These are phyloP conservation scores for Bombus difficillimus DNA, from an alignment of 1,140 invertebrate species.

Conservation along the genomic window DNA sequence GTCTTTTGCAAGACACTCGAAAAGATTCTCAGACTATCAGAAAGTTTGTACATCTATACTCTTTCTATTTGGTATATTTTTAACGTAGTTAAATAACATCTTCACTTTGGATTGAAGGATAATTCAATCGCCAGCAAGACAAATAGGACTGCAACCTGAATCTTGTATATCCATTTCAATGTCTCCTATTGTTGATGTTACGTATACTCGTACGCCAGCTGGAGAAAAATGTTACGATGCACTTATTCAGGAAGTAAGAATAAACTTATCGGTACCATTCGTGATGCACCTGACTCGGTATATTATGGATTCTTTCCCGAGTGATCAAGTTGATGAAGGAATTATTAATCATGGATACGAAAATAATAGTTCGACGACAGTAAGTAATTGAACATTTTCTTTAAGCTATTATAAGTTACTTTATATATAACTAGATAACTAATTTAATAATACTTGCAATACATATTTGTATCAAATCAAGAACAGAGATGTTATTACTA, in stretches of 20 bases:
- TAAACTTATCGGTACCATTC: conserved; percentile 90
- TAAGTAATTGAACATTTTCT: conserved; percentile 45
- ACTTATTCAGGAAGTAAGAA: conserved; percentile 87
- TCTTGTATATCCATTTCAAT: conserved; percentile 86
- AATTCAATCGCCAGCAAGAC: conserved; percentile 86
- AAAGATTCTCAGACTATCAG: conserved; percentile 85
- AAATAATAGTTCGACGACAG: conserved; percentile 78
- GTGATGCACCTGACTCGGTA: conserved; percentile 87
- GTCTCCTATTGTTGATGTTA: conserved; percentile 87
- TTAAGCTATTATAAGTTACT: too few species aligned
- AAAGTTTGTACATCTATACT: conserved; percentile 82
- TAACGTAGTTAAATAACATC: background rate
- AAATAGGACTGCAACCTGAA: conserved; percentile 82
- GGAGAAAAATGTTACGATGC: conserved; percentile 87
- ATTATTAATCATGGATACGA: conserved; percentile 88
- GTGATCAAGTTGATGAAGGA: conserved; percentile 84
- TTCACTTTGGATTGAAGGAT: conserved; percentile 82
- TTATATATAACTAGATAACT: background rate
- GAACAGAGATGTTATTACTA: conserved; percentile 49
- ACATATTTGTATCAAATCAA: conserved; percentile 58
- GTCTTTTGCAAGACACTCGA: conserved; percentile 89
- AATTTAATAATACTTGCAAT: background rate
- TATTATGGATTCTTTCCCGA: conserved; percentile 87
- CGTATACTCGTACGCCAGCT: conserved; percentile 85
- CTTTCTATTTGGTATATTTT: background rate